Percentiles rank a stretch among this genome's conserved stretches.
Evolutionary conservation across 2,888 invertebrate genomes (phyloP).

Genomic region (Melanotus villosus): DNA sequence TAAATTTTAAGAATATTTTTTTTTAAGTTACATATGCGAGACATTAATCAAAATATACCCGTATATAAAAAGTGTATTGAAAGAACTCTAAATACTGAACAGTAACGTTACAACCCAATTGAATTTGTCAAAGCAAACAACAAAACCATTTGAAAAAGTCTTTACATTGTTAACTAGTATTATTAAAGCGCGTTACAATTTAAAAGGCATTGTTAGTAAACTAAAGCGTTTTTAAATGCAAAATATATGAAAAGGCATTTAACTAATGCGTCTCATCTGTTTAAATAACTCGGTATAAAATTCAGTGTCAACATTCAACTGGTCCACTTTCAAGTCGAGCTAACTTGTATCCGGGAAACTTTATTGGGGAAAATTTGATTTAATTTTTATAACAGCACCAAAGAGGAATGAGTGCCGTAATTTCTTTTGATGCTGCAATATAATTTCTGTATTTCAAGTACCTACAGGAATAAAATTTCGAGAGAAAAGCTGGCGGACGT

Average conservation of each 20-base stretch:
- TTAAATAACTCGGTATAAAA: background rate
- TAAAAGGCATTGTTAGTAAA: too few species aligned
- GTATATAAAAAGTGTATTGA: too few species aligned
- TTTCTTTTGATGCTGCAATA: slow-evolving; percentile 69
- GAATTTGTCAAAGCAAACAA: too few species aligned
- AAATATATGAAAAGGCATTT: background rate
- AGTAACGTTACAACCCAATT: too few species aligned
- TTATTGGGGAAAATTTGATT: slow-evolving; percentile 69
- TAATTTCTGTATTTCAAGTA: slow-evolving; percentile 67
- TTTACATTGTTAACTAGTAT: too few species aligned
- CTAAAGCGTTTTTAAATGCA: background rate
- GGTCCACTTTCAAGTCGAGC: slow-evolving; percentile 59
- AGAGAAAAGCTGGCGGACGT: slow-evolving; percentile 53
- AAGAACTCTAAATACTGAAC: too few species aligned
- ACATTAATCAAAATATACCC: too few species aligned
- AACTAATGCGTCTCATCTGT: background rate
- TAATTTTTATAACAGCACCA: slow-evolving; percentile 68
- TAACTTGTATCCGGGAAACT: slow-evolving; percentile 68
- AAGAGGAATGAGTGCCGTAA: slow-evolving; percentile 69
- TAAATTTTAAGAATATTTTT: too few species aligned
- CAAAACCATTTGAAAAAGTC: too few species aligned
- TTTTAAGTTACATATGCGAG: too few species aligned
- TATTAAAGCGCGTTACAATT: too few species aligned
- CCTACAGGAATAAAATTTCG: slow-evolving; percentile 63
- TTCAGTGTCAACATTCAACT: slow-evolving; percentile 43